Evolutionary conservation across 2,888 invertebrate species (phyloP).

Genomic region (Papilio protenor): DNA sequence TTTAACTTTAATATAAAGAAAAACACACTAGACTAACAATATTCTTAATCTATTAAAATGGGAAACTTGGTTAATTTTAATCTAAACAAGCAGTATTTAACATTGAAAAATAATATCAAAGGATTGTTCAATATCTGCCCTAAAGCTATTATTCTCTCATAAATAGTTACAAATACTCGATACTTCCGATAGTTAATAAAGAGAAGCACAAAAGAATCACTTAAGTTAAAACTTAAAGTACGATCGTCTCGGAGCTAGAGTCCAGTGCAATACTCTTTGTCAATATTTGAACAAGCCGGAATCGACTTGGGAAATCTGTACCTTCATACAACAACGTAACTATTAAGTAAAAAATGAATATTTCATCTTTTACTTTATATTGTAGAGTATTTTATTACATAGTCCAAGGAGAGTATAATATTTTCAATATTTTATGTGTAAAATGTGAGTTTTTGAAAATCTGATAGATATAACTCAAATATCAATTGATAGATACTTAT

Average conservation of each 20-base stretch:
- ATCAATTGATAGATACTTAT: no score
- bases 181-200: conserved; percentile 2
- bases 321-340: not conserved
- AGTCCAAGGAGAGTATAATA: not conserved
- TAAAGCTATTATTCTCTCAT: not conserved
- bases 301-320: conserved; percentile 32
- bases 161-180: not conserved
- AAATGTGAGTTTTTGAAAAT: not conserved
- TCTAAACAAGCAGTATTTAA: no score
- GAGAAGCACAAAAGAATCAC: not conserved
- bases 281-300: conserved; percentile 35
- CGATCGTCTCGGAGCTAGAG: conserved; percentile 30
- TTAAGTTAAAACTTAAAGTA: conserved; percentile 14
- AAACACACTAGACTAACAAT: no score
- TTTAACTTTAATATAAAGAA: no score
- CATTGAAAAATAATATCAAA: not conserved
- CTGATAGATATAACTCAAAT: no score
- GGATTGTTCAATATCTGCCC: not conserved
- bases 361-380: not conserved
- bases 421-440: not conserved
- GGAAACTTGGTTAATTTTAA: no score
- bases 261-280: conserved; percentile 36
- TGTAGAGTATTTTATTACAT: not conserved
- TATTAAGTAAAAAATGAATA: conserved; percentile 5
- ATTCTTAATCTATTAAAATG: no score